Base-by-base conservation (phyloP, 1,140 invertebrate species). In the Drosophila navojoa region DNA sequence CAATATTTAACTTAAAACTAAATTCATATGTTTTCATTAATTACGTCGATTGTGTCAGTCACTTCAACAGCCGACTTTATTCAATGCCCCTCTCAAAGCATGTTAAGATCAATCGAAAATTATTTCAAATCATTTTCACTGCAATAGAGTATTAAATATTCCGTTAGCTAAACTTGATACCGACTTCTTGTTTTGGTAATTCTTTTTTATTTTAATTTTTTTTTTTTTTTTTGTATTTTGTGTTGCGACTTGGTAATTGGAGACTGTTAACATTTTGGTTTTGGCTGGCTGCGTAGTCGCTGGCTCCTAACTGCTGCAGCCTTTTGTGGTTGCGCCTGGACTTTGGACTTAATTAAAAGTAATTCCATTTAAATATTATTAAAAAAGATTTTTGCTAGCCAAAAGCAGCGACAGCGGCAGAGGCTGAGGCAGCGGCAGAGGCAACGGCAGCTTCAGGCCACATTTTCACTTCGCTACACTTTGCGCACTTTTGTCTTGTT, bases 301-400 rank as follows among this genome's bases (percentile, higher is more conserved):
- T 27, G 47, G 11, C 27, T 50, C 16, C 19, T 32, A 38, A 54
- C 27, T 58, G 63, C 68, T 72, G 70, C 70, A 40, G 71, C 52
- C 71, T 76, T 78, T 87, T 86, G 75, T 82, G 80, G 80, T 78
- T 64, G 63, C 35, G 55, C 45, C 62, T 86, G 73, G 81, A 68
- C 54, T 59, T 55, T 58, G 69, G 79, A 87, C 84, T 82, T 87
- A 89, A 87, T 87, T 86, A 87, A 87, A 87, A 82, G 84, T 82
- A 87, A 87, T 89, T 79, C 71, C 76, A 89, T 82, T 87, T 89
- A 82, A 79, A 89, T 82, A 86, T 73, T 87, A 81, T 81, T 76
- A 74, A 76, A 79, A 77, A 64, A 71, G 78, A 75, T 76, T 76
- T 67, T 69, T 38, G 77, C 54, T 42, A 53, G 53, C 53, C 49